A percentile compares a stretch with the other conserved stretches of the same genome.
These are phyloP conservation scores for Vireo griseus DNA, from an alignment of 2,797 vertebrate genomes.

Conservation along the genomic window DNA sequence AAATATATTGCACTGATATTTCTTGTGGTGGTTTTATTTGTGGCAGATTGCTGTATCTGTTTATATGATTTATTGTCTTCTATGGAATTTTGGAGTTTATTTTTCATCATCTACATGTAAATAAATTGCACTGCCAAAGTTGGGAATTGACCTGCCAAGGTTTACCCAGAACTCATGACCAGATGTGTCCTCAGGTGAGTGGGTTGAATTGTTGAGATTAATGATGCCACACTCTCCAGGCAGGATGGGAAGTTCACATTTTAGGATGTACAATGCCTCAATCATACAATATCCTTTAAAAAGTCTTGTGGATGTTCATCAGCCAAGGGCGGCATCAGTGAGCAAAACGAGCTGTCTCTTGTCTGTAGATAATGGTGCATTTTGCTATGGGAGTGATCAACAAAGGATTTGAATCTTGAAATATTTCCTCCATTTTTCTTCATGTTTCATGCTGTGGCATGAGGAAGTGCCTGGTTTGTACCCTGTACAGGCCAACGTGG, in stretches of 20 bases:
- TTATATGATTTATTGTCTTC: not conserved
- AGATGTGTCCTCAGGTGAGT: not conserved
- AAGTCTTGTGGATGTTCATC: not conserved
- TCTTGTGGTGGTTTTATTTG: not conserved
- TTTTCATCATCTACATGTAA: not conserved
- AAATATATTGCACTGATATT: not conserved
- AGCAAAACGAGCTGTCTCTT: not conserved
- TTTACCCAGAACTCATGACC: not conserved
- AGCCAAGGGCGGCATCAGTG: not conserved
- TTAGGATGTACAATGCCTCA: not conserved
- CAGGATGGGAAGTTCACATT: not conserved
- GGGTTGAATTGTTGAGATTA: not conserved
- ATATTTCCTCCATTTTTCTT: not conserved
- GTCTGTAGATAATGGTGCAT: not conserved
- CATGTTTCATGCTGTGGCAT: not conserved
- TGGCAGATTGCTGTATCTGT: not conserved
- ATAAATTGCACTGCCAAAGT: not conserved
- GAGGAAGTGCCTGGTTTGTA: not conserved
- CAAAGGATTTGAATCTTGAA: not conserved
- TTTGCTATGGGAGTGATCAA: not conserved
- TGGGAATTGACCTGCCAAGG: not conserved
- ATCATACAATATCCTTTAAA: not conserved
- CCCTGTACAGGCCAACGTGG: not conserved
- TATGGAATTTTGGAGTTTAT: not conserved
- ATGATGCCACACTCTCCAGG: not conserved